A percentile compares a stretch with the other conserved stretches of the same genome.
Conservation (phyloP, 2,888 invertebrate species). For the Andrena bucephala region DNA sequence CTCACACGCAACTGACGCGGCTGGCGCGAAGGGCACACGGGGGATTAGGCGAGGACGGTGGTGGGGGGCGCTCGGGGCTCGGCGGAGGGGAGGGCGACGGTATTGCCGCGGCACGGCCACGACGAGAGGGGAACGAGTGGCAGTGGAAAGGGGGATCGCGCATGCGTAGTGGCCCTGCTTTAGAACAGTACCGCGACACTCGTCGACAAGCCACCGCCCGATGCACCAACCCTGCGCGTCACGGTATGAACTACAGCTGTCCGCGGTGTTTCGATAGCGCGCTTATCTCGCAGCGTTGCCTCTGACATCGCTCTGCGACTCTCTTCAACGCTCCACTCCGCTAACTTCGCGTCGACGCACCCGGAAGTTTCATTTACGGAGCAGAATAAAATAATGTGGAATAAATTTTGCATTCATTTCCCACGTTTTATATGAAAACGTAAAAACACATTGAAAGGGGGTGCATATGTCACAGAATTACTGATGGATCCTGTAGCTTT, state of each 20-base stretch:
- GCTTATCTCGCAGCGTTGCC: slow-evolving; percentile 22
- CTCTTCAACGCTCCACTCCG: slow-evolving; percentile 6
- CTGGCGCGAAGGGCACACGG: slow-evolving; percentile 71
- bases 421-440: too few relatives aligned
- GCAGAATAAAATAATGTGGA: too few relatives aligned
- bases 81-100: slow-evolving; percentile 72
- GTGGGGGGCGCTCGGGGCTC: slow-evolving; percentile 44
- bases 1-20: slow-evolving; percentile 84
- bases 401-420: too few relatives aligned
- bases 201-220: slow-evolving; percentile 85
- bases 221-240: slow-evolving; percentile 81
- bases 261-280: slow-evolving; percentile 24
- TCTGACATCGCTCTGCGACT: background rate
- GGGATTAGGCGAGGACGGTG: slow-evolving; percentile 63
- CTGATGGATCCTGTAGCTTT: too few relatives aligned
- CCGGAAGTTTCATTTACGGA: background rate
- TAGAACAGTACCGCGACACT: slow-evolving; percentile 78
- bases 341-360: background rate
- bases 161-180: slow-evolving; percentile 82
- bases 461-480: too few relatives aligned
- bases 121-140: slow-evolving; percentile 77
- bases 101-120: slow-evolving; percentile 84
- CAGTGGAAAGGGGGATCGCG: slow-evolving; percentile 69
- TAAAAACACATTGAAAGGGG: too few relatives aligned
- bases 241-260: slow-evolving; percentile 74